Evolutionary conservation across 2,797 vertebrate genomes (phyloP), one percentile per base, ranked within the genome.

Genomic region (Hoplostethus mediterraneus): DNA sequence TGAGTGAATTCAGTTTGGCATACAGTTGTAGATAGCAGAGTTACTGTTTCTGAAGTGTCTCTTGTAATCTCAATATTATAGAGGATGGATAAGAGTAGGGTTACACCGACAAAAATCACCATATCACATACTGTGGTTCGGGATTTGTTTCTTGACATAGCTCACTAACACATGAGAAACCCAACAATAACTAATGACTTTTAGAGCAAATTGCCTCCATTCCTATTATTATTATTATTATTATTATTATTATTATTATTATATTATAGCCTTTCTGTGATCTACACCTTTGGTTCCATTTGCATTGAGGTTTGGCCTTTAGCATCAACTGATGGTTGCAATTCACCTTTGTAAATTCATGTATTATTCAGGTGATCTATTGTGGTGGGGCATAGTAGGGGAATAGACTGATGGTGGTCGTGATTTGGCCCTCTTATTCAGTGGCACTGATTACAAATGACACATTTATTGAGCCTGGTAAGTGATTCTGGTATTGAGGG

Each of bases 401-500:
- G 53, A 65, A 63, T 16, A 28, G 3, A 53, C 3, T 44, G 45
- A 7, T 55, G 7, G 44, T 59, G 55, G 1, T 47, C 44, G 63
- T 40, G 57, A 28, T 71, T 4, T 13, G 3, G 11, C 42, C 11
- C 42, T 11, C 12, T 13, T 12, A 44, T 44, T 44, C 42, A 44
- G 42, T 44, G 42, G 42, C 42, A 44, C 12, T 44, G 2, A 13
- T 44, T 14, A 12, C 42, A 44, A 44, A 14, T 44, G 12, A 13
- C 42, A 44, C 25, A 53, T 48, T 63, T n/a, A 21, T n/a, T 55
- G 9, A 48, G 33, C 38, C 67, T 28, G 55, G 64, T 67, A 7
- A 58, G 48, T 65, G 38, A 63, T 65, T 68, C 67, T 61, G 60
- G 14, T 73, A 82, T 83, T 71, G 61, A 67, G 30, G 44, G 52